Base-by-base conservation (phyloP, 2,888 invertebrate species). In the Baccha elongata region DNA sequence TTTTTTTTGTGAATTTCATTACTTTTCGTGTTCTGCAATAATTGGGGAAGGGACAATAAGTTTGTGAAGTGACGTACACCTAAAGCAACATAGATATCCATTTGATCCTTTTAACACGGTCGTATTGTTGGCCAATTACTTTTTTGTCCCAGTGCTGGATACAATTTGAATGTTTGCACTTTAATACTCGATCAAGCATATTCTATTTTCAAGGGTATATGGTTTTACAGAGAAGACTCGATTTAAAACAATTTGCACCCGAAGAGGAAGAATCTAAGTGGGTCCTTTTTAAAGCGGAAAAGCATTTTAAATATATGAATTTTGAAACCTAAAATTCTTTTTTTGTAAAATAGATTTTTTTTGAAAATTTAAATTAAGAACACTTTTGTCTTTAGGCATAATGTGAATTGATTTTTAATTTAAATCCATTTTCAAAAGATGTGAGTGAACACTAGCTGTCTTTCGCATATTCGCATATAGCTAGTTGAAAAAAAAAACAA, bases 181-280 rank as follows among this genome's bases (percentile, higher is more conserved):
- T 32, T 71, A 71, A 71, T 64, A 76, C 55, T 65, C 58, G 76
- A 76, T 71, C 64, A 71, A 69, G 69, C 58, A 69, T 17, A 76
- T 64, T 69, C 64, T 55, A 76, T 76, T 64, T 40, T 23, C 60
- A 64, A 23, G 26, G n/a, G n/a, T n/a, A 35, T 40, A 42, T 75
- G 42, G 26, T 52, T 10, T 55, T 44, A n/a, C 13, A 35, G 62
- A 69, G 8, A 32, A 37, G 37, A 40, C 29, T 62, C 68, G 32
- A 74, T 67, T 74, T 29, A 42, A 15, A 17, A 44, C 15, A 17
- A 42, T 17, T 40, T 35, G 11, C 3, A 48, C 23, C 7, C 11
- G 48, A 48, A 19, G 11, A 26, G 50, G 2, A 7, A 19, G 44
- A 44, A 19, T 44, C n/a, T 37, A 5, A 11, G n/a, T 37, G 37